phyloP scores from a whole-genome alignment of 2,797 vertebrate genomes.

The Percopsis omiscomaycus region DNA sequence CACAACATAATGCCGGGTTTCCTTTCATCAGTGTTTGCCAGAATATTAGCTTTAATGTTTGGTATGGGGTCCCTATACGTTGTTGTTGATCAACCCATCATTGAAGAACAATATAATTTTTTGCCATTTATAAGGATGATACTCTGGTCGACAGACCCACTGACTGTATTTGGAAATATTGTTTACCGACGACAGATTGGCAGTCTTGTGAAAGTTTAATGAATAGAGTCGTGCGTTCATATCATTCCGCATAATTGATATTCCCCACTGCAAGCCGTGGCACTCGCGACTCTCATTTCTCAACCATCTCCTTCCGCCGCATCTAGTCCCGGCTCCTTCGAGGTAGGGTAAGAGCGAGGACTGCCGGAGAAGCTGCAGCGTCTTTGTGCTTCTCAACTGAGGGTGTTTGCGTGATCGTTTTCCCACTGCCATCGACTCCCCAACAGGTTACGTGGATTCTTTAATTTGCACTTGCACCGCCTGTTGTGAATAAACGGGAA shows the following conservation, averaged over 20 bases:
- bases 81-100: too few relatives aligned
- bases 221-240: constrained; percentile 64
- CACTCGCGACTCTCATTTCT: constrained; percentile 36
- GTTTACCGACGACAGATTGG: not conserved
- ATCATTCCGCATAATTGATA: constrained; percentile 78
- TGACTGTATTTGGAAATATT: not conserved
- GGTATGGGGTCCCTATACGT: too few relatives aligned
- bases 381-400: constrained; percentile 13
- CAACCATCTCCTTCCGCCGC: constrained; percentile 79
- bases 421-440: not conserved
- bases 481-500: constrained; percentile 75
- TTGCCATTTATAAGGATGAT: too few relatives aligned
- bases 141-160: too few relatives aligned
- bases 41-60: too few relatives aligned
- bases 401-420: not conserved
- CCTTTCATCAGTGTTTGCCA: too few relatives aligned
- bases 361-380: constrained; percentile 52
- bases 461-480: constrained; percentile 47
- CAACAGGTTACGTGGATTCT: constrained; percentile 62
- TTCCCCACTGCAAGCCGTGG: constrained; percentile 50
- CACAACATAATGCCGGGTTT: too few relatives aligned
- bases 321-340: constrained; percentile 70
- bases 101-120: too few relatives aligned
- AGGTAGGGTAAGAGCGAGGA: constrained; percentile 44
- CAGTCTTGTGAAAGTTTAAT: constrained; percentile 66